These are phyloP conservation scores for Temnothorax nylanderi DNA, from an alignment of 1,140 invertebrate species.

Conservation along the genomic window DNA sequence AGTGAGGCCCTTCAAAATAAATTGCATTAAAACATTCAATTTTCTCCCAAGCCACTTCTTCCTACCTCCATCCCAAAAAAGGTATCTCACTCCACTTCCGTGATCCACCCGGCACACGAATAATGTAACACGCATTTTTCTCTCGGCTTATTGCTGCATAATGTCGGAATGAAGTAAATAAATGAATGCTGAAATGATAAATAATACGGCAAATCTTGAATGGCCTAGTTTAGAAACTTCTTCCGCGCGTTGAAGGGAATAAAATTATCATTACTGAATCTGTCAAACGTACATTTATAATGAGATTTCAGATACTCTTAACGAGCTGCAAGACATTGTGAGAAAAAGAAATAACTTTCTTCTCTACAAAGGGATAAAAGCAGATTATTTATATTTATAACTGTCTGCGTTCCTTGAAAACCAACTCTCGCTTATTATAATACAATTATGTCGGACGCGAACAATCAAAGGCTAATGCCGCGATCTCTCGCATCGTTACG, in stretches of 20 bases:
- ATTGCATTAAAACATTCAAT: conserved; percentile 29
- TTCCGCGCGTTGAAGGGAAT: neutral
- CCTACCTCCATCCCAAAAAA: neutral
- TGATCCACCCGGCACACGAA: neutral
- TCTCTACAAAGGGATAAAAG: conserved; percentile 39
- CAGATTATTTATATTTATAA: conserved; percentile 64
- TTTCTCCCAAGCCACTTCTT: neutral
- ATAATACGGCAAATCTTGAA: conserved; percentile 16
- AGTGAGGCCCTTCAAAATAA: neutral
- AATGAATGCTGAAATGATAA: conserved; percentile 24
- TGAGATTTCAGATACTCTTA: conserved; percentile 64
- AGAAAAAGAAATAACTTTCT: conserved; percentile 48
- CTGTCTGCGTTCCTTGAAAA: conserved; percentile 24
- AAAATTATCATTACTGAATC: conserved; percentile 51
- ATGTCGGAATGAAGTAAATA: conserved; percentile 18
- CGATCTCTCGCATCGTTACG: neutral
- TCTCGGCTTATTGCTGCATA: conserved; percentile 6
- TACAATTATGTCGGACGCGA: conserved; percentile 11
- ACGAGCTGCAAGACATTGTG: conserved; percentile 41
- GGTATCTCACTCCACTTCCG: neutral
- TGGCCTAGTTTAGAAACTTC: conserved; percentile 18
- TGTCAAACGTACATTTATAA: conserved; percentile 64
- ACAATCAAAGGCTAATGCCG: conserved; percentile 20
- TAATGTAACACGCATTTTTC: conserved; percentile 4
- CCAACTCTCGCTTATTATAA: conserved; percentile 30